Percentiles rank a stretch among this genome's conserved stretches.
phyloP scores from a whole-genome alignment of 2,888 invertebrate species.

The Epiblema foenella region DNA sequence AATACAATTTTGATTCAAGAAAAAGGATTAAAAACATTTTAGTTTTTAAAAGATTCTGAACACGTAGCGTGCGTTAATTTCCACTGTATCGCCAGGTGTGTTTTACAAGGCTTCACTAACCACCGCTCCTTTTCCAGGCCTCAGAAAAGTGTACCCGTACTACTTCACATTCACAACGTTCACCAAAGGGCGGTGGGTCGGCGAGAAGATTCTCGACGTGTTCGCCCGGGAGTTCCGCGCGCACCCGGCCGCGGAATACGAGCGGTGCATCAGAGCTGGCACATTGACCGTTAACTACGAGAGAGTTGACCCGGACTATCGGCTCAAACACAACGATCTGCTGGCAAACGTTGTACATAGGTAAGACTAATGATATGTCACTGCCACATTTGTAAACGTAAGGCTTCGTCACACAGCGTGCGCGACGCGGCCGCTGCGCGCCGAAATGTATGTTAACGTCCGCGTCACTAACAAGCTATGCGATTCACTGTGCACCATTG shows the following conservation, averaged over 20 bases:
- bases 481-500: too few species aligned
- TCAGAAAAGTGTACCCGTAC: constrained; percentile 98
- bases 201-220: constrained; percentile 95
- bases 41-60: too few species aligned
- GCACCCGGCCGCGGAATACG: constrained; percentile 97
- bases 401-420: too few species aligned
- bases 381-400: neutral
- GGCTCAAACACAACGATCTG: constrained; percentile 96
- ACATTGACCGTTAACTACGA: constrained; percentile 97
- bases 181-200: constrained; percentile 98
- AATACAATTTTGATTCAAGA: too few species aligned
- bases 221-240: constrained; percentile 97
- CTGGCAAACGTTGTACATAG: constrained; percentile 97
- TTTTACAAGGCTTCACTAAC: neutral
- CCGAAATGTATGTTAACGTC: too few species aligned
- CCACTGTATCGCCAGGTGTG: too few species aligned
- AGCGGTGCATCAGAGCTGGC: constrained; percentile 95
- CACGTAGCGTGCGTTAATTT: too few species aligned
- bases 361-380: constrained; percentile 74
- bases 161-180: constrained; percentile 98
- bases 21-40: too few species aligned
- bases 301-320: constrained; percentile 95
- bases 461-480: too few species aligned
- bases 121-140: constrained; percentile 84
- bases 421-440: too few species aligned